A percentile compares a stretch with the other conserved stretches of the same genome.
Conservation (phyloP, 1,140 invertebrate genomes). For the Bombus ignitus region DNA sequence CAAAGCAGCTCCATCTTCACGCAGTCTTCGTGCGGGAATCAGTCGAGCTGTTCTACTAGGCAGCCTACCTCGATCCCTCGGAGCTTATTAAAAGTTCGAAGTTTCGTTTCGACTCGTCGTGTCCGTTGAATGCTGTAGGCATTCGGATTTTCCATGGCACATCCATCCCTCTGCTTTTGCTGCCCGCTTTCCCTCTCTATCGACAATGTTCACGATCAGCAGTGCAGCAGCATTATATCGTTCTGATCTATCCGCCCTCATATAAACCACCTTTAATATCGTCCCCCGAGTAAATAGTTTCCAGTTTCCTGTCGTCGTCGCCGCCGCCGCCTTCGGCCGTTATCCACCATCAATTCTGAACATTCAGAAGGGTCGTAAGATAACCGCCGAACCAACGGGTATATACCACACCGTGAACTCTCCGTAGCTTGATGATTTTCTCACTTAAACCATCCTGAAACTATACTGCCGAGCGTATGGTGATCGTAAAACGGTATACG, state of each 20-base stretch:
- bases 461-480: conserved; percentile 26
- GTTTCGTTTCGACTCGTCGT: conserved; percentile 40
- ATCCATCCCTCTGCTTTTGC: conserved; percentile 6
- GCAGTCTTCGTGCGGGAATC: background rate
- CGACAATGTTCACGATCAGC: conserved; percentile 56
- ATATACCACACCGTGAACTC: conserved; percentile 16
- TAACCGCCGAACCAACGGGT: conserved; percentile 49
- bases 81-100: conserved; percentile 64
- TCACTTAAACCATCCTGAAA: conserved; percentile 45
- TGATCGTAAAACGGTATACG: conserved; percentile 38
- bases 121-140: background rate
- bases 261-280: conserved; percentile 76
- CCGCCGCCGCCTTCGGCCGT: conserved; percentile 46
- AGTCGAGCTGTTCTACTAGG: background rate
- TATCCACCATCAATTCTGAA: conserved; percentile 70
- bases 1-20: background rate
- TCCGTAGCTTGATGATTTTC: conserved; percentile 58
- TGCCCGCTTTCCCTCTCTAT: conserved; percentile 38
- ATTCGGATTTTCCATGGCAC: background rate
- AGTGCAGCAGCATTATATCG: conserved; percentile 66
- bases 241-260: conserved; percentile 75
- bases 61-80: conserved; percentile 16
- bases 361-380: conserved; percentile 68
- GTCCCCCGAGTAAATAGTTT: conserved; percentile 79
- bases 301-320: conserved; percentile 72